Conservation (phyloP, 2,113 vertebrate species). For the Tachycineta bicolor region DNA sequence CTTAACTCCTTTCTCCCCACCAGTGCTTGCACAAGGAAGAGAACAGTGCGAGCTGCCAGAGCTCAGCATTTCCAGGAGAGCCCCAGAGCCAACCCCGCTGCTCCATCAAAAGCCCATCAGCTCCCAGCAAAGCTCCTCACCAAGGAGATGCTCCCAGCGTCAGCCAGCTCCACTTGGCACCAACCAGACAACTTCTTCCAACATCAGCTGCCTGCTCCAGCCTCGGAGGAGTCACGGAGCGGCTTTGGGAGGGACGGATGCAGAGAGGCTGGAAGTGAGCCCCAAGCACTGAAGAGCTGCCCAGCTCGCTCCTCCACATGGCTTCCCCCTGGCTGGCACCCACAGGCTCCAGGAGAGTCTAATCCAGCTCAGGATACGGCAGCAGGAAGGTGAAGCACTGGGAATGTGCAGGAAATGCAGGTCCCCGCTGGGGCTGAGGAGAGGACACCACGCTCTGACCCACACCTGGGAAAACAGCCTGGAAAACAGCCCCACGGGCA, state of each 20-base stretch:
- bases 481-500: fast-evolving
- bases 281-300: not conserved
- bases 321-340: not conserved
- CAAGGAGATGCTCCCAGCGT: not conserved
- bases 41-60: fast-evolving
- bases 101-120: not conserved
- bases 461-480: not conserved
- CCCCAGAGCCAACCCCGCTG: fast-evolving
- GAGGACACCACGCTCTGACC: not conserved
- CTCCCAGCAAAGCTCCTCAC: not conserved
- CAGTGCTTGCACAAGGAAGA: fast-evolving
- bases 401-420: fast-evolving
- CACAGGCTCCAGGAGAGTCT: not conserved
- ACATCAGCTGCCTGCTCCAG: not conserved
- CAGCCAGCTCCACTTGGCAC: not conserved
- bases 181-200: not conserved
- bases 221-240: not conserved
- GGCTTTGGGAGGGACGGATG: not conserved
- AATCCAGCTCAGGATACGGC: not conserved
- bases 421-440: not conserved
- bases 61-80: not conserved
- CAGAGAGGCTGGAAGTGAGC: not conserved
- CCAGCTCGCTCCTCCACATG: not conserved
- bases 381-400: not conserved
- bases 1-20: not conserved